phyloP scores from a whole-genome alignment of 92 coral and sea anemone genomes.

The Zoanthus sociatus region DNA sequence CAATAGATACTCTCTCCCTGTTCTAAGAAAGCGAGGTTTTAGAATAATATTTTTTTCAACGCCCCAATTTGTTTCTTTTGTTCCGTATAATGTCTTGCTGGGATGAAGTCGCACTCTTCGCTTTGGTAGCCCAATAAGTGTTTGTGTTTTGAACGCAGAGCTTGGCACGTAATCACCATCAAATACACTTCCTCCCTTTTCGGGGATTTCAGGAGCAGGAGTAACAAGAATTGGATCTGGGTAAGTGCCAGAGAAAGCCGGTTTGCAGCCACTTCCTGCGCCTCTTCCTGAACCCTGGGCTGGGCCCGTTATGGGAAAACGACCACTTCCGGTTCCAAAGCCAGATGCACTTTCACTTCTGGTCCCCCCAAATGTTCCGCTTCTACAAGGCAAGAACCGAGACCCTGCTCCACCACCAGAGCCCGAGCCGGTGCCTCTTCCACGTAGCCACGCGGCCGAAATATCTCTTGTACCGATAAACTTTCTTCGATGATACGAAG shows the following conservation, averaged over 20 bases:
- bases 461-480: neutral
- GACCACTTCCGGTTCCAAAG: neutral
- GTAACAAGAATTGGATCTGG: conserved; percentile 1
- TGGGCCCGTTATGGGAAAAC: neutral
- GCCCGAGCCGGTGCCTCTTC: neutral
- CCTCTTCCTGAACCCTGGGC: conserved; percentile 9
- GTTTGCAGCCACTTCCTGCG: conserved; percentile 24
- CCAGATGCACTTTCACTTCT: neutral
- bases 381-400: neutral
- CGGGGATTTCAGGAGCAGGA: neutral
- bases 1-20: conserved; percentile 30
- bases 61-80: neutral
- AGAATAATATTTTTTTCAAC: neutral
- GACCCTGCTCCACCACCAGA: neutral
- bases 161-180: neutral
- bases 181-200: neutral
- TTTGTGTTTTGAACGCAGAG: neutral
- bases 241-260: neutral
- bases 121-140: neutral
- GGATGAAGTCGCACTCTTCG: neutral
- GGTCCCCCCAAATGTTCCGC: neutral
- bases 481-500: neutral
- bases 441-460: neutral
- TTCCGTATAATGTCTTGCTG: neutral
- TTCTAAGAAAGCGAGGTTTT: neutral